A percentile compares a stretch with the other conserved stretches of the same genome.
phyloP scores from a whole-genome alignment of 2,113 vertebrate species.

The Gracilinanus agilis region DNA sequence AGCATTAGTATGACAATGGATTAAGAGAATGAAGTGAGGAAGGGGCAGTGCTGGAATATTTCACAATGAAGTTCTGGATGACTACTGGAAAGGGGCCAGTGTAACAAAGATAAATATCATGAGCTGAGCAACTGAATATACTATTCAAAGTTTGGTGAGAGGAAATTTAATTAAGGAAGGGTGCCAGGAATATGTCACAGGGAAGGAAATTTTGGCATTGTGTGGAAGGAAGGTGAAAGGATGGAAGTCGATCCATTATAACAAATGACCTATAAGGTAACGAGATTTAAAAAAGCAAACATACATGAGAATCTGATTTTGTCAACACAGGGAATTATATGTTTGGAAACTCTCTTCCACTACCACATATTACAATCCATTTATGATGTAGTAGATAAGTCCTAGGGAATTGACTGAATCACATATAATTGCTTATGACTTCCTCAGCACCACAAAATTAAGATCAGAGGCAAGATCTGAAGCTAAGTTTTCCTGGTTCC shows the following conservation, averaged over 20 bases:
- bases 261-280: conserved; percentile 8
- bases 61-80: not conserved
- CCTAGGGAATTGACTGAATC: not conserved
- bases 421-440: not conserved
- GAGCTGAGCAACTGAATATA: not conserved
- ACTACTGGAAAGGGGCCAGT: not conserved
- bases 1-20: not conserved
- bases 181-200: not conserved
- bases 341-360: not conserved
- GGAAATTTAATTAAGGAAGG: not conserved
- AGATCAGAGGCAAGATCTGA: not conserved
- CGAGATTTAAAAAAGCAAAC: conserved; percentile 36
- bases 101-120: conserved; percentile 37
- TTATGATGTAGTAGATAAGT: not conserved
- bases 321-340: not conserved
- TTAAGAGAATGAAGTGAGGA: not conserved
- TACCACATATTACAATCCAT: not conserved
- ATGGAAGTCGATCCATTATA: not conserved
- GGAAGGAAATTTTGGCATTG: not conserved
- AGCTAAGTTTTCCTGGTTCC: not conserved
- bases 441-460: not conserved
- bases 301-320: not conserved
- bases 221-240: not conserved
- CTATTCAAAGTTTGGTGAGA: not conserved
- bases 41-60: not conserved